Evolutionary conservation across 2,797 vertebrate species (phyloP).

Genomic region (Sardinella longiceps): DNA sequence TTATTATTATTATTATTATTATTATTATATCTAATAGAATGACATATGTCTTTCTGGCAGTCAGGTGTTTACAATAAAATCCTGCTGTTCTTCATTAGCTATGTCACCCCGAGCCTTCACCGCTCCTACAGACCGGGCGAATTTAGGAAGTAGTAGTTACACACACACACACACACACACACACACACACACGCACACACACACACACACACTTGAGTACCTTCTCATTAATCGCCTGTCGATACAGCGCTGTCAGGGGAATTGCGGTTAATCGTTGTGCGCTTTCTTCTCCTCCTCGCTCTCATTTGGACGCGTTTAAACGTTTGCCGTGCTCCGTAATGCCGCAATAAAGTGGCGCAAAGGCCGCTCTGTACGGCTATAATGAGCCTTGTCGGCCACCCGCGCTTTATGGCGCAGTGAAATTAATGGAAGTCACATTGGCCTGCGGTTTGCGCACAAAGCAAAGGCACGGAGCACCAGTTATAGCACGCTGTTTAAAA

Average conservation of each 20-base stretch:
- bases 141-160: not conserved
- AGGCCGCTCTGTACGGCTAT: slow-evolving; percentile 59
- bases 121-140: not conserved
- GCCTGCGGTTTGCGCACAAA: slow-evolving; percentile 60
- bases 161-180: no score
- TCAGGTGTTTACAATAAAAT: slow-evolving; percentile 19
- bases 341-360: slow-evolving; percentile 65
- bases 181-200: no score
- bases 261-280: slow-evolving; percentile 42
- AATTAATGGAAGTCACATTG: slow-evolving; percentile 79
- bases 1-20: not conserved
- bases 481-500: slow-evolving; percentile 57
- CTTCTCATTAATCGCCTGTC: slow-evolving; percentile 40
- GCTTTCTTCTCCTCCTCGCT: slow-evolving; percentile 30
- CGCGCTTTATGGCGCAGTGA: slow-evolving; percentile 74
- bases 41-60: not conserved
- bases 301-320: slow-evolving; percentile 61
- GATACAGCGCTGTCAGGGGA: slow-evolving; percentile 35
- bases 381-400: slow-evolving; percentile 74
- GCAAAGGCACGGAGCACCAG: slow-evolving; percentile 52
- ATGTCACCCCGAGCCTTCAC: not conserved
- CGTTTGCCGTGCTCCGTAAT: slow-evolving; percentile 63
- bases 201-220: no score
- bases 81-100: slow-evolving; percentile 16
- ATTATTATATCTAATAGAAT: not conserved